These are phyloP conservation scores for Esox masquinongy DNA, from an alignment of 2,797 vertebrate genomes.

Conservation along the genomic window DNA sequence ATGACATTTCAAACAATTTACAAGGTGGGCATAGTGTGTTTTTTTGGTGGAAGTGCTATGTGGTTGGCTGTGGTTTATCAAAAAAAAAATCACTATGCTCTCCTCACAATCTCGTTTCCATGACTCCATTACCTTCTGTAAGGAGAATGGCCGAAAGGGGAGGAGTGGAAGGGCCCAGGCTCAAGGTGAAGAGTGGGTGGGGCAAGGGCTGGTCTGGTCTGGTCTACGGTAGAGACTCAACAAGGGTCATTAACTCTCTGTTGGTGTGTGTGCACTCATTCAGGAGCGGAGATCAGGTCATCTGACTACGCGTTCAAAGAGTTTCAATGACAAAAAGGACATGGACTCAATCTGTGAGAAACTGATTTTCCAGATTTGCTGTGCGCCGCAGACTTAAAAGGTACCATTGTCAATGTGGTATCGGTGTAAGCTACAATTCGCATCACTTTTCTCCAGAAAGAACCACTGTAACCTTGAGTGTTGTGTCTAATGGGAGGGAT, in stretches of 20 bases:
- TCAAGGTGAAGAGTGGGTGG: constrained; percentile 50
- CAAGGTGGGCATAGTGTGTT: background rate
- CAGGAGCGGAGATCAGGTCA: background rate
- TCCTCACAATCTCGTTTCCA: constrained; percentile 15
- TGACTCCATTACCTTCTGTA: background rate
- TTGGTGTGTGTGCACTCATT: constrained; percentile 12
- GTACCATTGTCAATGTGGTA: background rate
- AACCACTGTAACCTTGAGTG: background rate
- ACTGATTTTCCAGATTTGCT: background rate
- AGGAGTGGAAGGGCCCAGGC: background rate
- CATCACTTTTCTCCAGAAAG: background rate
- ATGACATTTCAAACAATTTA: background rate
- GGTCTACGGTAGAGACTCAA: constrained; percentile 24
- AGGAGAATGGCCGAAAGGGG: background rate
- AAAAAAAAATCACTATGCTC: constrained; percentile 36
- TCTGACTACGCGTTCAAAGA: background rate
- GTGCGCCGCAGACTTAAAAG: background rate
- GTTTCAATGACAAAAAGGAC: constrained; percentile 6
- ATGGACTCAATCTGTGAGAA: too few relatives aligned
- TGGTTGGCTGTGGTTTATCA: constrained; percentile 34
- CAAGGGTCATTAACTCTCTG: background rate
- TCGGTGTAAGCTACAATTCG: background rate
- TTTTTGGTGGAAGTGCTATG: background rate
- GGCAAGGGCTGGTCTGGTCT: constrained; percentile 6
- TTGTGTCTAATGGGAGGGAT: background rate